Base-by-base conservation (phyloP, 2,888 invertebrate genomes). In the Polylopha cassiicola region DNA sequence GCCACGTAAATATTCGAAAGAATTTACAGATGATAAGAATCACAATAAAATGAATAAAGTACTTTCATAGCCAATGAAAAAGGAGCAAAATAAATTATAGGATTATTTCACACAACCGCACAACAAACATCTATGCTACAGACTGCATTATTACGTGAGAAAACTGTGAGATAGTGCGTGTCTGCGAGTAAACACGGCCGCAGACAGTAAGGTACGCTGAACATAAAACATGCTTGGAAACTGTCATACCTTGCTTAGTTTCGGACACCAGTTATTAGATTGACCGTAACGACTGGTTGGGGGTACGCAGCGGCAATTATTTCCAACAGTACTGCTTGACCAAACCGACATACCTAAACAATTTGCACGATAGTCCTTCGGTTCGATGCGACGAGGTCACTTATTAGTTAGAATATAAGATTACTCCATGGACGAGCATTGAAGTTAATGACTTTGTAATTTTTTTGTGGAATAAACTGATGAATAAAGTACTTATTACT, bases 321-420 rank as follows among this genome's bases (percentile, higher is more conserved):
- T 81, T 64, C 81, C 90, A 74, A 87, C 87, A 61, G 89, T 87
- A 71, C 88, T 87, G 68, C 90, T 90, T 65, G 90, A 90, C 91
- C 91, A 91, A 77, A 91, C 88, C 84, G 91, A 91, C 91, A 89
- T 89, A 81, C 82, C 82, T 82, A 85, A 77, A 70, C 68, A 74
- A 70, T 73, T 73, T 64, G 65, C 69, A 74, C 71, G 70, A 68
- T 55, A 79, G 73, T 73, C 72, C 75, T 78, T 77, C 72, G 66
- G 65, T 66, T 68, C 63, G 61, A 64, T 57, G 63, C 59, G 68
- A 53, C 68, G 79, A 80, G 78, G 79, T 81, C 78, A 80, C 68
- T 64, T 50, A 44, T 28, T 38, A 21, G 18, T 39, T 30, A 22
- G 28, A 31, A 34, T 47, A 14, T 27, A 37, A 39, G 47, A 44